A percentile compares a stretch with the other conserved stretches of the same genome.
phyloP scores from a whole-genome alignment of 2,113 vertebrate genomes.

The human (Homo sapiens) region DNA sequence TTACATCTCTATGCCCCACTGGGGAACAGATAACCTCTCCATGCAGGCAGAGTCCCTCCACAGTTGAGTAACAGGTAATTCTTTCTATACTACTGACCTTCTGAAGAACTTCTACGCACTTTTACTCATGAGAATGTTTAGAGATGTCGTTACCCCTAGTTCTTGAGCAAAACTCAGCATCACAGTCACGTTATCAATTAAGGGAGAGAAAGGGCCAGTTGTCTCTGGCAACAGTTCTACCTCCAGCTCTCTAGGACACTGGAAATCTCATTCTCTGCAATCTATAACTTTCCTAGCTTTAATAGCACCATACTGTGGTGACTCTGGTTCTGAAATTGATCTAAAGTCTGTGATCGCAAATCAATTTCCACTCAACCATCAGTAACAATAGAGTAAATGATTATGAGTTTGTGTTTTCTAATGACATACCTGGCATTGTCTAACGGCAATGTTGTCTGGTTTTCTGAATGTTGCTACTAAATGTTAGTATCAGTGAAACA shows the following conservation, averaged over 20 bases:
- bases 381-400: neutral
- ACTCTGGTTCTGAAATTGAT: neutral
- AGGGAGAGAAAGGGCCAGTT: neutral
- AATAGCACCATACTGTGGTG: neutral
- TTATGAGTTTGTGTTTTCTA: neutral
- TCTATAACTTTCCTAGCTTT: neutral
- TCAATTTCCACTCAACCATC: neutral
- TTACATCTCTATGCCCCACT: accelerated
- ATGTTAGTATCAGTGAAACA: neutral
- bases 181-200: neutral
- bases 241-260: neutral
- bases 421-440: too few species aligned
- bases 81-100: neutral
- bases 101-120: neutral
- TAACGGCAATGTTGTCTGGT: neutral
- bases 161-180: neutral
- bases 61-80: neutral
- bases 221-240: neutral
- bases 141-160: neutral
- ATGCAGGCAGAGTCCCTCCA: neutral
- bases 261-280: neutral
- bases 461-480: neutral
- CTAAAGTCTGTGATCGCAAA: neutral
- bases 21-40: neutral
- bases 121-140: neutral